phyloP scores from a whole-genome alignment of 2,888 invertebrate species.

The Tenthredo distinguenda region DNA sequence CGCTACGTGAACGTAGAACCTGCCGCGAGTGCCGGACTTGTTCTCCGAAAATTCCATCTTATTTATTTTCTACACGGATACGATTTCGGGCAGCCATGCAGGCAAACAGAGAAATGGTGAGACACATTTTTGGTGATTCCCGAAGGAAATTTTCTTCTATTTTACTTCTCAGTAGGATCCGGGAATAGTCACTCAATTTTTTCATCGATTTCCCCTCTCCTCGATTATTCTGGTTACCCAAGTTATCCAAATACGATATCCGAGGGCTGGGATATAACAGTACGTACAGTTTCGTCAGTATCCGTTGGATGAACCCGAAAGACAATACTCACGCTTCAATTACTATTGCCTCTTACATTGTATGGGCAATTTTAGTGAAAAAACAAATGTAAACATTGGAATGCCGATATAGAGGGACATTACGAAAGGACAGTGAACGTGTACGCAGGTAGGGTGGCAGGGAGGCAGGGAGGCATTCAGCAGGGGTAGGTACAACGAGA shows the following conservation, averaged over 20 bases:
- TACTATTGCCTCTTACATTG: neutral
- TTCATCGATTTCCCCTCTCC: neutral
- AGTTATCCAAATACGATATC: neutral
- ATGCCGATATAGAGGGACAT: slow-evolving; percentile 55
- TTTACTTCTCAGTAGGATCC: neutral
- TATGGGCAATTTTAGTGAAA: slow-evolving; percentile 9
- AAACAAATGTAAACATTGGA: slow-evolving; percentile 51
- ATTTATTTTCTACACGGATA: neutral
- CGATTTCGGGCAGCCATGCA: neutral
- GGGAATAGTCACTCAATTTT: neutral
- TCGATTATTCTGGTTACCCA: neutral
- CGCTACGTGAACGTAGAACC: slow-evolving; percentile 30
- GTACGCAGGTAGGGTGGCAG: slow-evolving; percentile 60
- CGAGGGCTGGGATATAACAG: neutral
- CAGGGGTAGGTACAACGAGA: slow-evolving; percentile 42
- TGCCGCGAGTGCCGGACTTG: neutral
- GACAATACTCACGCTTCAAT: slow-evolving; percentile 11
- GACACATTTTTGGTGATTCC: neutral
- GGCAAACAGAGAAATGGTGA: neutral
- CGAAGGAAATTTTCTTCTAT: neutral
- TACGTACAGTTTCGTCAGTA: neutral
- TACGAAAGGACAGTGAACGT: slow-evolving; percentile 59
- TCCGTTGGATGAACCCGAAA: neutral
- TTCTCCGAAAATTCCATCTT: slow-evolving; percentile 27
- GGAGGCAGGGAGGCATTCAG: slow-evolving; percentile 5